A percentile compares a stretch with the other conserved stretches of the same genome.
These are phyloP conservation scores for Tinamus major DNA, from an alignment of 2,797 vertebrate species.

Conservation along the genomic window DNA sequence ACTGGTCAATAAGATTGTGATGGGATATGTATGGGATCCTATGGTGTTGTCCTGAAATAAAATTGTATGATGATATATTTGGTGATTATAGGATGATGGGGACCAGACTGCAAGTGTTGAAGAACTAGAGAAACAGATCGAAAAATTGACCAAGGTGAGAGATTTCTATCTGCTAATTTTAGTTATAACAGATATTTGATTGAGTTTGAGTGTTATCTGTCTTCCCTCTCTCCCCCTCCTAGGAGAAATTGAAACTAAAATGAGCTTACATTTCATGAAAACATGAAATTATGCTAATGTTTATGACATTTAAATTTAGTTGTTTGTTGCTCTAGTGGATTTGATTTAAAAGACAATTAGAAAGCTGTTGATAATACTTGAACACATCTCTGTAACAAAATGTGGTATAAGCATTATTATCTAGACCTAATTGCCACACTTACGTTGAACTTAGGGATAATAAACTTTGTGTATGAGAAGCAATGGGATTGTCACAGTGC, in stretches of 20 bases:
- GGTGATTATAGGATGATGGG: conserved; percentile 86
- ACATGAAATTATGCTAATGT: neutral
- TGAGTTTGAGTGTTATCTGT: neutral
- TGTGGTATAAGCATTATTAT: neutral
- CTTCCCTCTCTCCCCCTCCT: neutral
- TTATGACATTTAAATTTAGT: neutral
- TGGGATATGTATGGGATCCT: neutral
- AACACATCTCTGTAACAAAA: neutral
- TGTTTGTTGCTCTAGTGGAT: neutral
- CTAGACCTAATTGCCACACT: neutral
- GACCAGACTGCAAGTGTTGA: conserved; percentile 89
- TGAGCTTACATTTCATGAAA: neutral
- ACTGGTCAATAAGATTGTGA: neutral
- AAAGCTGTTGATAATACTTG: neutral
- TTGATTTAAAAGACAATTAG: neutral
- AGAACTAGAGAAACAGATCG: conserved; percentile 94
- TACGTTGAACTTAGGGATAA: neutral
- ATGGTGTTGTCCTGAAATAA: conserved; percentile 19
- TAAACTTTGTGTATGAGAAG: neutral
- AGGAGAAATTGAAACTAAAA: neutral
- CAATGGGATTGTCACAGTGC: neutral
- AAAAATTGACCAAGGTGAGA: conserved; percentile 91
- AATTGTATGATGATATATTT: conserved; percentile 33
- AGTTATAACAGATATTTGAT: neutral
- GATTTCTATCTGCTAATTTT: neutral